A percentile compares a stretch with the other conserved stretches of the same genome.
Evolutionary conservation across 1,140 invertebrate species (phyloP).

Genomic region (Acromyrmex heyeri): DNA sequence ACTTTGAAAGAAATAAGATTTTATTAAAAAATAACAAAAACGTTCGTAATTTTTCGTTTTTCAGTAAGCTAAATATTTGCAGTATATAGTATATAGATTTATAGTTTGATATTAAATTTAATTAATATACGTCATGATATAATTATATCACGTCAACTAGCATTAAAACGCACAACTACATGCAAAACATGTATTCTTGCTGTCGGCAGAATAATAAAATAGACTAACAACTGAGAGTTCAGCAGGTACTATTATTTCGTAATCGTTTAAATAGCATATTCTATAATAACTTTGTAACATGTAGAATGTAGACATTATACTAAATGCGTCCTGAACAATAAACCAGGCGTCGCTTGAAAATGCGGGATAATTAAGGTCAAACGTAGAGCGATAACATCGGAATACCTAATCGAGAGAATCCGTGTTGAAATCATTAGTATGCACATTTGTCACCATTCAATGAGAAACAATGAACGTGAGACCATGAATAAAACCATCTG

Average conservation of each 20-base stretch:
- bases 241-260: background rate
- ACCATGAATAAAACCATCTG: conserved; percentile 25
- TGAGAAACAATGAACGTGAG: conserved; percentile 31
- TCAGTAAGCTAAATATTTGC: background rate
- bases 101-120: background rate
- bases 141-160: background rate
- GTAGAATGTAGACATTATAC: background rate
- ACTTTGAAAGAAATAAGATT: background rate
- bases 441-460: conserved; percentile 39
- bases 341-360: conserved; percentile 28
- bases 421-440: conserved; percentile 48
- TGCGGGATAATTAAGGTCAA: conserved; percentile 51
- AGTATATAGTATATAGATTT: background rate
- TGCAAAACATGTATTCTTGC: background rate
- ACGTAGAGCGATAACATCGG: conserved; percentile 27
- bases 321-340: conserved; percentile 16
- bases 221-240: background rate
- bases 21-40: conserved; percentile 7
- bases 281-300: background rate
- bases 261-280: background rate
- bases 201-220: background rate
- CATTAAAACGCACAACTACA: background rate
- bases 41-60: background rate
- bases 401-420: conserved; percentile 66
- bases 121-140: background rate